phyloP scores from a whole-genome alignment of 1,140 invertebrate genomes.

The Achroia grisella region DNA sequence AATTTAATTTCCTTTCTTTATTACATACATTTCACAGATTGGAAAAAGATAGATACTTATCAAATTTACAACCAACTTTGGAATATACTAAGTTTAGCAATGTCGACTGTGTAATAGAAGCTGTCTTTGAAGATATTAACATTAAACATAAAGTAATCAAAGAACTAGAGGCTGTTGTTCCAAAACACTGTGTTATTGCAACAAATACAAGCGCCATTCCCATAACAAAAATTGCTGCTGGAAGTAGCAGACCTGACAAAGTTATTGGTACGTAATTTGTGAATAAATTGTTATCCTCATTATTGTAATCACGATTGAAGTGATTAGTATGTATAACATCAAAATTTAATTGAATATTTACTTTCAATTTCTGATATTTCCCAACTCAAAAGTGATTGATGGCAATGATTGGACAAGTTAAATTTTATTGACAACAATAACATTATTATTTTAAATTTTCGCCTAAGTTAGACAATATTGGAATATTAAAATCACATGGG shows the following conservation, averaged over 20 bases:
- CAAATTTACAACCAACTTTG: slow-evolving; percentile 87
- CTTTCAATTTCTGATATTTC: too few species aligned
- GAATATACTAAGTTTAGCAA: slow-evolving; percentile 91
- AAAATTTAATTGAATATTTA: too few species aligned
- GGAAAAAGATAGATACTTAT: slow-evolving; percentile 86
- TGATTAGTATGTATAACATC: too few species aligned
- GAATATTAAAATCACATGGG: too few species aligned
- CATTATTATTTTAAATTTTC: too few species aligned
- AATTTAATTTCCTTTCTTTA: too few species aligned
- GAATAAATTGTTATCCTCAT: too few species aligned
- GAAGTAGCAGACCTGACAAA: slow-evolving; percentile 94
- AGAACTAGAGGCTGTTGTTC: slow-evolving; percentile 92
- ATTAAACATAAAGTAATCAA: slow-evolving; percentile 98
- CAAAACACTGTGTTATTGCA: slow-evolving; percentile 94
- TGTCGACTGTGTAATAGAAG: slow-evolving; percentile 97
- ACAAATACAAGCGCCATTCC: slow-evolving; percentile 99
- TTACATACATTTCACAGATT: slow-evolving; percentile 71
- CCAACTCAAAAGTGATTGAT: too few species aligned
- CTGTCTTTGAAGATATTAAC: slow-evolving; percentile 97
- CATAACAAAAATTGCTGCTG: slow-evolving; percentile 95
- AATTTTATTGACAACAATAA: too few species aligned
- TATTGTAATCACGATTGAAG: too few species aligned
- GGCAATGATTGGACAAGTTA: too few species aligned
- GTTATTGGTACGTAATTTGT: slow-evolving; percentile 75
- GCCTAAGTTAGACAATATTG: too few species aligned